These are phyloP conservation scores for Myotis daubentonii DNA, from an alignment of 2,797 vertebrate genomes.

Conservation along the genomic window DNA sequence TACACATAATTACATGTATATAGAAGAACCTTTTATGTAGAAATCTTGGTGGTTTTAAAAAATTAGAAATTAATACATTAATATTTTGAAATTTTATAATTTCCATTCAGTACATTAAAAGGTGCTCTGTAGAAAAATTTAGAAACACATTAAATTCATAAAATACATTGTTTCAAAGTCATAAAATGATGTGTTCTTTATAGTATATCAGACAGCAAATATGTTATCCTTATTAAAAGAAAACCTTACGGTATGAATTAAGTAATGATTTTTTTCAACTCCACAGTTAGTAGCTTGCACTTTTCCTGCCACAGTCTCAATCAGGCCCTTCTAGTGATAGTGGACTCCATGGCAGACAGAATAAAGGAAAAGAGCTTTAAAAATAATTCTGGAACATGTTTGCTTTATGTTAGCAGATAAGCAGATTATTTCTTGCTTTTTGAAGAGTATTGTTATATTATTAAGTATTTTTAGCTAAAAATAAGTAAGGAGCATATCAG, in stretches of 20 bases:
- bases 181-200: not conserved
- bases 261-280: not conserved
- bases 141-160: not conserved
- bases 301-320: not conserved
- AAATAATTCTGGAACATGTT: not conserved
- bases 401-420: conserved; percentile 13
- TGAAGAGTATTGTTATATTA: not conserved
- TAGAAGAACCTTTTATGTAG: not conserved
- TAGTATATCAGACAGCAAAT: not conserved
- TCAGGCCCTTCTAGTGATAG: not conserved
- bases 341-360: not conserved
- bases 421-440: conserved; percentile 29
- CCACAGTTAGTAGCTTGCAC: not conserved
- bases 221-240: not conserved
- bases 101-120: conserved; percentile 33
- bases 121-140: not conserved
- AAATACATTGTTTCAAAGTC: conserved; percentile 41
- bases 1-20: not conserved
- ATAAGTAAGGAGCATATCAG: not conserved
- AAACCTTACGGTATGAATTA: not conserved
- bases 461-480: not conserved
- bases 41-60: conserved; percentile 25
- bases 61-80: not conserved
- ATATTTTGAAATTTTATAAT: conserved; percentile 14
- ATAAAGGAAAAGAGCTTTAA: not conserved